Base-by-base conservation (phyloP, 1,140 invertebrate genomes). In the Leptopilina boulardi region DNA sequence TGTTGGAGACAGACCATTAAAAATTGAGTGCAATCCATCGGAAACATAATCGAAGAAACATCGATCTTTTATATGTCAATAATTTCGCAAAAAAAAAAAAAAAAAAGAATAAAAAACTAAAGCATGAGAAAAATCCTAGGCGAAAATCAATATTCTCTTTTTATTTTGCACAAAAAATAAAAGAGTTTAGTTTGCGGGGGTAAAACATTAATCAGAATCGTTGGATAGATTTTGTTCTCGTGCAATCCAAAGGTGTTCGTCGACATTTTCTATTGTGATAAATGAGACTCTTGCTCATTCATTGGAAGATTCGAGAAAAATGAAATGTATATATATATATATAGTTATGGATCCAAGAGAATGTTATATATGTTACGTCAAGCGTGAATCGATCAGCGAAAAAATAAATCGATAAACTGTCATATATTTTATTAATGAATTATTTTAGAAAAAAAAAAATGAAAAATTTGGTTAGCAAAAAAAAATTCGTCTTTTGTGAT, bases 231-330 rank as follows among this genome's bases (percentile, higher is more conserved):
- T 66, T 66, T 66, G 59, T 30, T 66, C 59, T 10, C 51, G 23
- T 30, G 15, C 47, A 51, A 51, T 51, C 47, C 42, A n/a, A 51
- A 66, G 59, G 59, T 66, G 59, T 66, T 66, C 13, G 59, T 66
- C 59, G 59, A 30, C 26, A 30, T 26, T 66, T 6, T 26, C 59
- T 66, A 30, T 30, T 30, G 59, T 66, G 59, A 66, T 66, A 66
- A 66, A 66, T 66, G 59, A 66, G 59, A 66, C 10, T 26, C 59
- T 66, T 66, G 59, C 59, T 34, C 23, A 66, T 66, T 66, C 59
- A 66, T 30, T 66, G 59, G 23, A 66, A 66, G 23, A 66, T 66
- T 26, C 23, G 23, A 38, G 34, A 30, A 66, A 66, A 66, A 51
- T 26, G 59, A 66, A 66, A 66, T 66, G 13, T 30, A 34, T 51